These are phyloP conservation scores for Schizopygopsis pylzovi DNA, from an alignment of 2,797 vertebrate genomes.

Conservation along the genomic window DNA sequence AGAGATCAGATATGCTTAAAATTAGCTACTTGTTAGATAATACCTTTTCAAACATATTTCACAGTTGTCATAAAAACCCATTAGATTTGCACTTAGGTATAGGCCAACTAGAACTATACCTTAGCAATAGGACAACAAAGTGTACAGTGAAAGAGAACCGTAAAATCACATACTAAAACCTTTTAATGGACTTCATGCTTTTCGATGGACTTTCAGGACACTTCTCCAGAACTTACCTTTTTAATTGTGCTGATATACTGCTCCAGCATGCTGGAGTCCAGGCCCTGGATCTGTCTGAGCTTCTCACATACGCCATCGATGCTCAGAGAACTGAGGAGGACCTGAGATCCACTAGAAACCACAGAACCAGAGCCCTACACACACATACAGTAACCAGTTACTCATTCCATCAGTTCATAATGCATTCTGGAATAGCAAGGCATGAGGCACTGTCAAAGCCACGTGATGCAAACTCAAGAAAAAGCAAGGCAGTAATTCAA, in stretches of 20 bases:
- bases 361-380: slow-evolving; percentile 69
- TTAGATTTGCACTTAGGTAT: not conserved
- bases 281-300: slow-evolving; percentile 87
- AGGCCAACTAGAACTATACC: too few species aligned
- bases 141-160: not conserved
- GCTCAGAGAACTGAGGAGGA: slow-evolving; percentile 85
- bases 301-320: slow-evolving; percentile 90
- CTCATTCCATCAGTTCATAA: not conserved
- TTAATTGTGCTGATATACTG: slow-evolving; percentile 89
- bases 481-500: not conserved
- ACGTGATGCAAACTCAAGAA: slow-evolving; percentile 2
- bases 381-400: not conserved
- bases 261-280: slow-evolving; percentile 87
- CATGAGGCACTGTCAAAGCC: not conserved
- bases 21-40: not conserved
- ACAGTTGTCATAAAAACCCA: not conserved
- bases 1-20: too few species aligned
- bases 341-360: slow-evolving; percentile 62
- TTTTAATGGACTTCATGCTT: not conserved
- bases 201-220: not conserved
- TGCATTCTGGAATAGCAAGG: not conserved
- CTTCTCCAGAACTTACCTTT: slow-evolving; percentile 80
- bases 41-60: not conserved
- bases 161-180: not conserved
- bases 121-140: not conserved